phyloP scores from a whole-genome alignment of 2,113 vertebrate species.

The Plecotus auritus region DNA sequence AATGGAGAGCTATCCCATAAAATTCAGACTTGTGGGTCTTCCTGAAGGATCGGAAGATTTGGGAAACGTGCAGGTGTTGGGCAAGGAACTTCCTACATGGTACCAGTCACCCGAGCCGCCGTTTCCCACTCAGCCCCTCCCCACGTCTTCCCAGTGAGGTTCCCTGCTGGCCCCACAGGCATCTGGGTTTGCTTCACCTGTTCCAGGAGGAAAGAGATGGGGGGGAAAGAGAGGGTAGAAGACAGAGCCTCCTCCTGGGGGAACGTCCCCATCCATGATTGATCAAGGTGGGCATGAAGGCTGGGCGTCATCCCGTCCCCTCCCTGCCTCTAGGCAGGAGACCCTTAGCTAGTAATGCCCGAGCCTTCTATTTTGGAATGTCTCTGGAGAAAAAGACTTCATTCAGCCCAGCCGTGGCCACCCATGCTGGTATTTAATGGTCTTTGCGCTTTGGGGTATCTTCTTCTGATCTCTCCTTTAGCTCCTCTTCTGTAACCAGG shows the following conservation, averaged over 20 bases:
- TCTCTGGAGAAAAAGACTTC: neutral
- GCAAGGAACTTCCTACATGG: rapidly evolving
- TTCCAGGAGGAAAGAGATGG: neutral
- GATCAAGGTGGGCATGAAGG: neutral
- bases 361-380: neutral
- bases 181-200: neutral
- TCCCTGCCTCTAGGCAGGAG: neutral
- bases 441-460: neutral
- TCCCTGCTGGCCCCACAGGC: neutral
- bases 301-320: rapidly evolving
- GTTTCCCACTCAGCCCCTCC: neutral
- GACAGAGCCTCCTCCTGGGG: rapidly evolving
- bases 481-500: too few species aligned
- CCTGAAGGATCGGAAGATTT: neutral
- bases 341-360: neutral
- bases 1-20: rapidly evolving
- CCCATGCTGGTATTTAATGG: neutral
- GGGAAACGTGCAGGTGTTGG: too few species aligned
- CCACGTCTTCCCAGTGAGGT: rapidly evolving
- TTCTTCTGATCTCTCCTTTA: neutral
- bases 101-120: rapidly evolving
- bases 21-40: neutral
- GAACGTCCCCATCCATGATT: neutral
- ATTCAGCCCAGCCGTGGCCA: rapidly evolving
- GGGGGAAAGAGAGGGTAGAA: neutral